Percentiles rank a stretch among this genome's conserved stretches.
phyloP scores from a whole-genome alignment of 1,140 invertebrate species.

The Elysia chlorotica region DNA sequence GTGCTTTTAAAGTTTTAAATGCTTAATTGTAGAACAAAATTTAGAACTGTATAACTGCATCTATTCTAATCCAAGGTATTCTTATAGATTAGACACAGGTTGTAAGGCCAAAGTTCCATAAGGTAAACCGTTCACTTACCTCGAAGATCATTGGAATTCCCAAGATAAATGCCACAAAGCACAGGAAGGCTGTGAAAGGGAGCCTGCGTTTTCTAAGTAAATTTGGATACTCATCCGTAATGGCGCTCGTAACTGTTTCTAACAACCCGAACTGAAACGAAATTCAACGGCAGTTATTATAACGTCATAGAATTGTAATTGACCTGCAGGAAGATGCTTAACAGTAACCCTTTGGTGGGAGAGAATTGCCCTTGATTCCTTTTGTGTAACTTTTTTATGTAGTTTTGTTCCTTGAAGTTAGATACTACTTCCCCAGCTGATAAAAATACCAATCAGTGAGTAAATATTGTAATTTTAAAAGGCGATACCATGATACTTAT shows the following conservation, averaged over 20 bases:
- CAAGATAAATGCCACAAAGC: constrained; percentile 43
- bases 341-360: not conserved
- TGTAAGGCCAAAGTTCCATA: too few relatives aligned
- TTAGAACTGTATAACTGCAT: too few relatives aligned
- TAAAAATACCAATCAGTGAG: not conserved
- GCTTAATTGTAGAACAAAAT: too few relatives aligned
- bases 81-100: too few relatives aligned
- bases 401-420: not conserved
- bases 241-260: constrained; percentile 53
- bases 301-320: not conserved
- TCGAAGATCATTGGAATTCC: constrained; percentile 45
- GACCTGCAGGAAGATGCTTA: not conserved
- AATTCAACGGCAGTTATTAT: constrained; percentile 13
- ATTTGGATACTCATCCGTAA: constrained; percentile 52
- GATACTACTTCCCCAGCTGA: not conserved
- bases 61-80: too few relatives aligned
- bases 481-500: not conserved
- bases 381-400: not conserved
- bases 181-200: constrained; percentile 38
- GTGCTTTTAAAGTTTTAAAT: too few relatives aligned
- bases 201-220: constrained; percentile 39
- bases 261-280: constrained; percentile 54
- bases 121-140: too few relatives aligned
- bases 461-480: not conserved
- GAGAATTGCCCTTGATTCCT: too few relatives aligned